Evolutionary conservation across 2,113 vertebrate species (phyloP).

Genomic region (Axis porcinus): DNA sequence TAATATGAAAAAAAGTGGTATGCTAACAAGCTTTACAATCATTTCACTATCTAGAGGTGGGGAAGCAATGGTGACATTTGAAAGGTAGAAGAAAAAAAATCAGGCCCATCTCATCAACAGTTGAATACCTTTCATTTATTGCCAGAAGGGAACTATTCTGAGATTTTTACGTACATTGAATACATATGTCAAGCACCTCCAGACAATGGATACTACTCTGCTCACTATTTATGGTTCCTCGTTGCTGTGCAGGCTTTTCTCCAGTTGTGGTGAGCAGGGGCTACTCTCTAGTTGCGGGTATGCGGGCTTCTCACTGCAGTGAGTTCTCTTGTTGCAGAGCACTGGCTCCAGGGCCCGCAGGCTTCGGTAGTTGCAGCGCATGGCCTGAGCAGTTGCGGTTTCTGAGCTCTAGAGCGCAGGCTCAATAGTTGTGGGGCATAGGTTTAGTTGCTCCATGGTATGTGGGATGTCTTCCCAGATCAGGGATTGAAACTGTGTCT

Average conservation of each 20-base stretch:
- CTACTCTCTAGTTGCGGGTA: rapidly evolving
- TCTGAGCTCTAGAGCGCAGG: background rate
- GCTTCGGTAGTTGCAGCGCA: background rate
- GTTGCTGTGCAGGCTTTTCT: background rate
- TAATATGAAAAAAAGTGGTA: background rate
- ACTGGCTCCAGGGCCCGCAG: background rate
- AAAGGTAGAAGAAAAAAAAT: background rate
- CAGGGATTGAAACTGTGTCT: background rate
- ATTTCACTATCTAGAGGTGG: background rate
- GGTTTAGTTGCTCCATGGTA: background rate
- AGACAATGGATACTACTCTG: background rate
- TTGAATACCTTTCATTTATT: background rate
- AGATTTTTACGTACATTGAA: background rate
- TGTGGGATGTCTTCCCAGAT: background rate
- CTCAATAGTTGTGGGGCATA: background rate
- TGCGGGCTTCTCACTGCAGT: background rate
- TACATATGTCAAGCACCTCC: background rate
- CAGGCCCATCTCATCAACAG: background rate
- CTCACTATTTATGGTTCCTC: background rate
- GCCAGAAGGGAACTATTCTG: background rate
- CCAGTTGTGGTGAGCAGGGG: background rate
- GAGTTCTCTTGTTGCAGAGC: background rate
- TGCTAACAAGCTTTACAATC: background rate
- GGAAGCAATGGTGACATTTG: background rate
- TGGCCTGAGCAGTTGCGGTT: background rate